Conservation (phyloP, 2,113 vertebrate species). For the Triplophysa rosa region DNA sequence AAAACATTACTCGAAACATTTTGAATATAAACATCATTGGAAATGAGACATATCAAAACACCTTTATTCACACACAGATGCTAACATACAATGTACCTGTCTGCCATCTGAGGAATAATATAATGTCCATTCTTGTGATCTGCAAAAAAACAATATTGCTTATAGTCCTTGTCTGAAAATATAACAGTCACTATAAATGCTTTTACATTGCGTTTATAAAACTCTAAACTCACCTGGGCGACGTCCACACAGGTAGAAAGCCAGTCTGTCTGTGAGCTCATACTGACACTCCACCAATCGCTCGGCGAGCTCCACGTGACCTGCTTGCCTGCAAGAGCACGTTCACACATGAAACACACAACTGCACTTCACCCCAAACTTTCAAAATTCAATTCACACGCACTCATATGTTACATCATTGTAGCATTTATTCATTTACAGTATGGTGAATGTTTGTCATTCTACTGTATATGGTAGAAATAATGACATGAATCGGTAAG, state of each 20-base stretch:
- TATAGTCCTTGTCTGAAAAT: background rate
- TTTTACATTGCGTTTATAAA: background rate
- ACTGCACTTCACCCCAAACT: too few relatives aligned
- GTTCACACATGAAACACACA: background rate
- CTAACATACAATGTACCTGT: constrained; percentile 79
- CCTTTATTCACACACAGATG: background rate
- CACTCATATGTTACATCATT: too few relatives aligned
- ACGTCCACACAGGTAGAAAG: constrained; percentile 95
- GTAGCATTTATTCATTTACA: too few relatives aligned
- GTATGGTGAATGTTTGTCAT: too few relatives aligned
- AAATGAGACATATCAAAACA: background rate
- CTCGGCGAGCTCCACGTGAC: constrained; percentile 92
- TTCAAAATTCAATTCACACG: too few relatives aligned
- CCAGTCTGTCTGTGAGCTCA: constrained; percentile 93
- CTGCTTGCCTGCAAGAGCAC: constrained; percentile 85
- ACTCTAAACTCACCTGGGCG: constrained; percentile 83
- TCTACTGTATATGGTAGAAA: too few relatives aligned
- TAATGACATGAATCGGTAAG: too few relatives aligned
- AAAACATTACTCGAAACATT: background rate
- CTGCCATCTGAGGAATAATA: constrained; percentile 99
- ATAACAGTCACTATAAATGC: too few relatives aligned
- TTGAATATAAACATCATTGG: background rate
- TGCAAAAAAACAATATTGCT: constrained; percentile 57
- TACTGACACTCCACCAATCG: constrained; percentile 97
- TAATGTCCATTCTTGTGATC: constrained; percentile 99